phyloP scores from a whole-genome alignment of 2,888 invertebrate genomes.

The Epinotia bilunana region DNA sequence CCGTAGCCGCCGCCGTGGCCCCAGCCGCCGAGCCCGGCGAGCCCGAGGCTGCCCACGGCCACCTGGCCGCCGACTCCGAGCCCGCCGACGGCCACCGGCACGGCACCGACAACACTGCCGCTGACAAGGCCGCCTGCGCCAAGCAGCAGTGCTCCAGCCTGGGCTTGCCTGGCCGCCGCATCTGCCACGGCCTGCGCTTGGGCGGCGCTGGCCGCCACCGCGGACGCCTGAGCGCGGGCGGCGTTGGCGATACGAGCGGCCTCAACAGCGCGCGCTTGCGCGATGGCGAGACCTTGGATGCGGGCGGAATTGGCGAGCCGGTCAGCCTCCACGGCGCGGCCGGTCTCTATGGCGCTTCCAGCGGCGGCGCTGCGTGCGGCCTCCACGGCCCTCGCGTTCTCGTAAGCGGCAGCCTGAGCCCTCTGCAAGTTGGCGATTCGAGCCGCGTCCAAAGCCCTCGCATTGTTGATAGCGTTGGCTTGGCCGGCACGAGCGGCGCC shows the following conservation, averaged over 20 bases:
- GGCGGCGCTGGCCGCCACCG: slow-evolving; percentile 68
- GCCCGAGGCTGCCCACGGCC: slow-evolving; percentile 52
- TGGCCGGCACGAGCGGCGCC: slow-evolving; percentile 75
- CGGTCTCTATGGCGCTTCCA: slow-evolving; percentile 64
- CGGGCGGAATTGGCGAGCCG: slow-evolving; percentile 76
- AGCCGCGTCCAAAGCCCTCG: slow-evolving; percentile 75
- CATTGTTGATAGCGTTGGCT: slow-evolving; percentile 74
- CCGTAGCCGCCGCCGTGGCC: slow-evolving; percentile 50
- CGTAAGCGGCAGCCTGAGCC: slow-evolving; percentile 77
- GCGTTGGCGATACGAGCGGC: slow-evolving; percentile 77
- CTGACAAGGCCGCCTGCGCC: slow-evolving; percentile 55
- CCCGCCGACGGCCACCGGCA: slow-evolving; percentile 46
- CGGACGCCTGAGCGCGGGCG: slow-evolving; percentile 67
- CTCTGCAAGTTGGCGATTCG: slow-evolving; percentile 76
- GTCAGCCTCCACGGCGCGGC: slow-evolving; percentile 68
- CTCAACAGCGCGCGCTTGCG: slow-evolving; percentile 75
- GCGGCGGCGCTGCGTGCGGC: slow-evolving; percentile 74
- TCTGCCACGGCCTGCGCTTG: slow-evolving; percentile 74
- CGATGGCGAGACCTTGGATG: slow-evolving; percentile 74
- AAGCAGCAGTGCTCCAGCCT: slow-evolving; percentile 68
- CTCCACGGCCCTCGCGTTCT: slow-evolving; percentile 75
- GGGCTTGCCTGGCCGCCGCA: slow-evolving; percentile 69
- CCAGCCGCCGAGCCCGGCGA: slow-evolving; percentile 51
- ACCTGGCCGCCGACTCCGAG: slow-evolving; percentile 40
- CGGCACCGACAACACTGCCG: slow-evolving; percentile 46